Base-by-base conservation (phyloP, 2,797 vertebrate species). In the Avahi laniger region DNA sequence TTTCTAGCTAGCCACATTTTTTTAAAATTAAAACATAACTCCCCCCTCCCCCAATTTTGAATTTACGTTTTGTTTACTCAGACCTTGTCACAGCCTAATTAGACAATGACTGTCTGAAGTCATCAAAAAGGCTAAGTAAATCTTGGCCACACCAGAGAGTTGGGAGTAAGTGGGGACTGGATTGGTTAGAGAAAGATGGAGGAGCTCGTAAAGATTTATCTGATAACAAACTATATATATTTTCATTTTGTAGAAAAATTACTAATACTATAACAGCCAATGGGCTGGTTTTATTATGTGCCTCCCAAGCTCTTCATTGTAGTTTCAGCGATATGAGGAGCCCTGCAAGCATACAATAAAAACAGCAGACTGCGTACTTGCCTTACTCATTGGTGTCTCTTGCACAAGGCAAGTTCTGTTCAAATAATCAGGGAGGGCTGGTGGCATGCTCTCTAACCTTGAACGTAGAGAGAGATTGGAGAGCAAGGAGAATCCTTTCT, bases 191-290 rank as follows among this genome's bases (percentile, higher is more conserved):
- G 78, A 89, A 80, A 0, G 4, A 88, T 84, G 67, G 70, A 94
- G 69, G 96, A 70, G 83, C 89, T 95, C 92, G 28, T 97, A 91
- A 98, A 95, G 96, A 93, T 97, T 95, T 94, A 94, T 96, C 97
- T 91, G 82, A 96, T 97, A 96, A 97, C 95, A 92, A 97, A 98
- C 82, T 97, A 87, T 94, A 85, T 97, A 76, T 33, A 90, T 96
- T 98, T 98, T 97, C 95, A 98, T 98, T 98, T 97, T 97, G 95
- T 84, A 97, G 97, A 98, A 97, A 98, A 98, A 98, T 96, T 96
- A 93, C 96, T 98, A 97, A 98, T 98, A 75, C 84, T 41, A n/a
- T 94, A 97, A 52, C 89, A 98, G 97, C 94, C 97, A 97, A 76
- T 98, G 96, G 96, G 90, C 93, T 98, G 97, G 90, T 95, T 98